phyloP scores from a whole-genome alignment of 2,888 invertebrate species.

The Trissolcus japonicus region DNA sequence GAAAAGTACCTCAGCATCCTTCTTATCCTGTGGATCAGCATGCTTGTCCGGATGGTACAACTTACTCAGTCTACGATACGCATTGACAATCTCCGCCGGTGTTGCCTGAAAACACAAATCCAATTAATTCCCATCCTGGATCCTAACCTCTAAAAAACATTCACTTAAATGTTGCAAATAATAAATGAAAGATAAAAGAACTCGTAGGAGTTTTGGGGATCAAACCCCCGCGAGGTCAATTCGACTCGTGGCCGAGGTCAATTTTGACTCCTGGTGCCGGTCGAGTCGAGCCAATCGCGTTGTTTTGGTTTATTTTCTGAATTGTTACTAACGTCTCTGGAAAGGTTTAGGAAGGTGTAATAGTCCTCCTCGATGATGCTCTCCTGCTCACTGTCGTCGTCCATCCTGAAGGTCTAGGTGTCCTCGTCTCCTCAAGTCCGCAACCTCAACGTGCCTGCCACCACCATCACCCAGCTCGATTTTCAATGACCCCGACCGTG shows the following conservation, averaged over 20 bases:
- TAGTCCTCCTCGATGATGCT: conserved; percentile 87
- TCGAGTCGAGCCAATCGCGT: background rate
- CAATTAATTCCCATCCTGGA: too few species aligned
- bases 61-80: conserved; percentile 93
- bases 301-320: background rate
- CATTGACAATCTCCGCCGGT: conserved; percentile 93
- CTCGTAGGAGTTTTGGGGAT: too few species aligned
- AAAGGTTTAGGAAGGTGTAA: conserved; percentile 91
- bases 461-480: conserved; percentile 14
- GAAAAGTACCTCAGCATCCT: conserved; percentile 94
- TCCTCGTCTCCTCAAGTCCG: conserved; percentile 1
- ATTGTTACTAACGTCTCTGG: conserved; percentile 83
- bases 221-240: too few species aligned
- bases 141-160: too few species aligned
- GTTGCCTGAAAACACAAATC: conserved; percentile 83
- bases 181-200: too few species aligned
- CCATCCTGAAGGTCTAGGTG: conserved; percentile 76
- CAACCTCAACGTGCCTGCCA: conserved; percentile 22
- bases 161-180: too few species aligned
- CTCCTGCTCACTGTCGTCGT: conserved; percentile 83
- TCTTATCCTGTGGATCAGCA: conserved; percentile 86
- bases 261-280: background rate
- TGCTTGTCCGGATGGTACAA: conserved; percentile 99
- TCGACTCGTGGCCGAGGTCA: background rate
- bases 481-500: background rate